phyloP scores from a whole-genome alignment of 2,113 vertebrate species.

The Pholis gunnellus region DNA sequence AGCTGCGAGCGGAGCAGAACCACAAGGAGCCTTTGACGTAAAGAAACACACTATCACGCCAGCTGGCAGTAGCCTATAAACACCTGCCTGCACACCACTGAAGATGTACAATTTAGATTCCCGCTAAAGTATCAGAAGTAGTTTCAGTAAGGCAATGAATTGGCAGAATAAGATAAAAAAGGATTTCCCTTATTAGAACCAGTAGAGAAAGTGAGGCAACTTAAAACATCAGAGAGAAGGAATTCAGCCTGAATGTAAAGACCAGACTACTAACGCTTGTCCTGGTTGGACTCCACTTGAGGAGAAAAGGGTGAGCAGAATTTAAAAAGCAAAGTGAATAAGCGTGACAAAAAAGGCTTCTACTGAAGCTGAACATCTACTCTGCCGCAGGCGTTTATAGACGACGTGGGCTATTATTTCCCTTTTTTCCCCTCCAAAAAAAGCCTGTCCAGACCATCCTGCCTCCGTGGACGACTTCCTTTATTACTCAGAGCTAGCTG shows the following conservation, averaged over 20 bases:
- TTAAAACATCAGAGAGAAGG: slow-evolving; percentile 15
- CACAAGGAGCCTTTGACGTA: neutral
- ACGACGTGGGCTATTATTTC: slow-evolving; percentile 63
- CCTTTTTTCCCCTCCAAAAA: slow-evolving; percentile 36
- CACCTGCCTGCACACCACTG: neutral
- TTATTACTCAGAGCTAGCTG: slow-evolving; percentile 49
- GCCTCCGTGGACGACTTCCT: slow-evolving; percentile 54
- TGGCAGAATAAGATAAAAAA: neutral
- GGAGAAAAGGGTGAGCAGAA: slow-evolving; percentile 46
- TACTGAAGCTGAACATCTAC: slow-evolving; percentile 16
- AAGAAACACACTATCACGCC: neutral
- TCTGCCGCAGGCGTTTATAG: slow-evolving; percentile 56
- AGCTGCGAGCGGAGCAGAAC: neutral
- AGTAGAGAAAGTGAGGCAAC: slow-evolving; percentile 12
- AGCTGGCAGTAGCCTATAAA: neutral
- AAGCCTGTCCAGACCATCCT: slow-evolving; percentile 30
- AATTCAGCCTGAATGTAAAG: slow-evolving; percentile 28
- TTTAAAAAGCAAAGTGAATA: slow-evolving; percentile 56
- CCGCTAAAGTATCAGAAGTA: neutral
- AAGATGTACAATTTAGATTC: neutral
- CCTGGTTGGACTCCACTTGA: slow-evolving; percentile 17
- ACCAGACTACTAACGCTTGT: slow-evolving; percentile 20
- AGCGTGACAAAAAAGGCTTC: slow-evolving; percentile 36
- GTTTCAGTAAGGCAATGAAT: neutral
- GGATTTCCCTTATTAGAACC: slow-evolving; percentile 13